Percentiles rank a stretch among this genome's conserved stretches.
phyloP scores from a whole-genome alignment of 2,113 vertebrate genomes.

The Festucalex cinctus region DNA sequence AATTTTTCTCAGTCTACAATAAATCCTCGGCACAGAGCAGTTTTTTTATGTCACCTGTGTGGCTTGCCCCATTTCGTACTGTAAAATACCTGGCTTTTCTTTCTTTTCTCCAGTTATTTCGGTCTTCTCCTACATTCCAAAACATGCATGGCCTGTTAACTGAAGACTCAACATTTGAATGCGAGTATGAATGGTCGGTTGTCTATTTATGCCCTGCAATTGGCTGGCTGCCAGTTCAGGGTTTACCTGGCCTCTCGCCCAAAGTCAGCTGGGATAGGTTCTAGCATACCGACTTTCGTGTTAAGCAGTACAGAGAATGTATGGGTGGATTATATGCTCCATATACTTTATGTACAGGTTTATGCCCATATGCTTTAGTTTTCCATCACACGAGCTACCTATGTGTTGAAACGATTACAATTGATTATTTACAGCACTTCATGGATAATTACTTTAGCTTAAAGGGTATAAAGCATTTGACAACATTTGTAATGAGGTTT shows the following conservation, averaged over 20 bases:
- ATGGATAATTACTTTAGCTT: not conserved
- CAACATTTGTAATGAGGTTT: not conserved
- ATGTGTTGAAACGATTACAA: no score
- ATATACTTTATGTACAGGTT: no score
- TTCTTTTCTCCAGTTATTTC: no score
- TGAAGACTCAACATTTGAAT: not conserved
- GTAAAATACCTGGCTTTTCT: no score
- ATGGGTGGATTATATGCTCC: no score
- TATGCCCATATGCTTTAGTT: not conserved
- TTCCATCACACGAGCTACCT: not conserved
- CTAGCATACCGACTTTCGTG: not conserved
- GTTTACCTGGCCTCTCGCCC: not conserved
- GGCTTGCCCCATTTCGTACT: no score
- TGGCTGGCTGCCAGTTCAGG: not conserved
- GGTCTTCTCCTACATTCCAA: no score
- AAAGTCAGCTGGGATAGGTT: not conserved
- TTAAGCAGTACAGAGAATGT: no score
- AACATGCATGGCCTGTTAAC: no score
- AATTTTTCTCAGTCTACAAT: no score
- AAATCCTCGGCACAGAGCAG: no score
- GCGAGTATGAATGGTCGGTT: not conserved
- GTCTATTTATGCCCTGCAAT: not conserved
- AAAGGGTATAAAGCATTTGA: not conserved
- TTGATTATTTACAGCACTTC: not conserved
- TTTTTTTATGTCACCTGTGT: no score